Percentiles rank a stretch among this genome's conserved stretches.
These are phyloP conservation scores for Zophobas morio DNA, from an alignment of 1,140 invertebrate species.

Conservation along the genomic window DNA sequence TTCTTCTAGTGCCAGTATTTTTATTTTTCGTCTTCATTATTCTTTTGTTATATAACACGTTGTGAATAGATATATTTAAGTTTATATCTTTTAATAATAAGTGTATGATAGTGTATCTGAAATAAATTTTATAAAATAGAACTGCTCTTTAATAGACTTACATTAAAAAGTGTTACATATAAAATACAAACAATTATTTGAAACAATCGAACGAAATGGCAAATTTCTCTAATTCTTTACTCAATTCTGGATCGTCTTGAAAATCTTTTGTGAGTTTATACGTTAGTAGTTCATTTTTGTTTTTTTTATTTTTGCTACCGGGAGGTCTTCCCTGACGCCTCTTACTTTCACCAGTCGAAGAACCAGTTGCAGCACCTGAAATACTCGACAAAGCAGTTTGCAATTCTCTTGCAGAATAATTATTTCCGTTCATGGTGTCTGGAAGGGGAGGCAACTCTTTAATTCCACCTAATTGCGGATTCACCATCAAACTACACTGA, in stretches of 20 bases:
- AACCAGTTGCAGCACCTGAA: constrained; percentile 12
- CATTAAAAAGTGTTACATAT: background rate
- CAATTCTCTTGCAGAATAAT: constrained; percentile 47
- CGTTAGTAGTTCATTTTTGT: constrained; percentile 3
- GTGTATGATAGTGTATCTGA: constrained; percentile 18
- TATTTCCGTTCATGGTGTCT: constrained; percentile 36
- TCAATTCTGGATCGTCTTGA: constrained; percentile 65
- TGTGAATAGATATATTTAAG: constrained; percentile 39
- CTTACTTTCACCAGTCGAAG: constrained; percentile 12
- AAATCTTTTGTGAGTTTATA: constrained; percentile 57
- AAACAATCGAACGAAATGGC: constrained; percentile 54
- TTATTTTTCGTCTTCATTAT: constrained; percentile 25
- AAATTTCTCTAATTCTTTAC: constrained; percentile 64
- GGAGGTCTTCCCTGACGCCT: constrained; percentile 49
- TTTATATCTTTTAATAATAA: constrained; percentile 17
- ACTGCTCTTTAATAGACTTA: background rate
- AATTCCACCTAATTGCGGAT: constrained; percentile 64
- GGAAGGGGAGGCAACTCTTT: constrained; percentile 51
- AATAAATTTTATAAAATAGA: constrained; percentile 31
- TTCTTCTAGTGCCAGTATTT: constrained; percentile 51
- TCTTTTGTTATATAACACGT: constrained; percentile 34
- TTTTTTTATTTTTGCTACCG: constrained; percentile 53
- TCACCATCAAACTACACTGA: constrained; percentile 64
- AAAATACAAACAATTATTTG: constrained; percentile 12
- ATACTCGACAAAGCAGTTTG: constrained; percentile 56